A percentile compares a stretch with the other conserved stretches of the same genome.
Conservation (phyloP, 2,797 vertebrate genomes). For the Xiphorhynchus erythropygius region DNA sequence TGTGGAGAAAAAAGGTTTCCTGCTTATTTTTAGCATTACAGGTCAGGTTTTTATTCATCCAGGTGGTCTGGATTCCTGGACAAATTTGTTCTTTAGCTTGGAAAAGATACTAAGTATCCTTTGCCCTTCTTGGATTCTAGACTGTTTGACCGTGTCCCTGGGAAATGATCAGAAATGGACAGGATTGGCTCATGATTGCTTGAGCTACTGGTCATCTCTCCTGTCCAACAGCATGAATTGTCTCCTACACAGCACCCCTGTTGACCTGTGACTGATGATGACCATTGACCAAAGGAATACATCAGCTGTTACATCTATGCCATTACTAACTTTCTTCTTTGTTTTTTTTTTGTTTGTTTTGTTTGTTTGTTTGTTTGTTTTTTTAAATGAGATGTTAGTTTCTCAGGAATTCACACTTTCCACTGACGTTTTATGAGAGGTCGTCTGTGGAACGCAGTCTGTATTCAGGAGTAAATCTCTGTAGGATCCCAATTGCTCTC, state of each 20-base stretch:
- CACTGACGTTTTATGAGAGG: not conserved
- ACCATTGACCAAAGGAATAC: not conserved
- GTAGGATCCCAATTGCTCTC: not conserved
- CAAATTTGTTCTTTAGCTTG: not conserved
- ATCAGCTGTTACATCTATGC: fast-evolving
- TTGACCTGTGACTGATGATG: not conserved
- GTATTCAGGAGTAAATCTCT: not conserved
- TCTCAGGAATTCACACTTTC: not conserved
- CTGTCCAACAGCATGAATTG: not conserved
- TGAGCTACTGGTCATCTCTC: not conserved
- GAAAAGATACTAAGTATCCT: not conserved
- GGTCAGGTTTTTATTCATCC: not conserved
- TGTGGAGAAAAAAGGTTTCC: not conserved
- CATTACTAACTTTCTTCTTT: not conserved
- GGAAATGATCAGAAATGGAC: not conserved
- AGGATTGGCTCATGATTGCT: not conserved
- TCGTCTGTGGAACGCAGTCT: not conserved
- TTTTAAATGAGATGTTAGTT: not conserved
- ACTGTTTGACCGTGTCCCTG: not conserved
- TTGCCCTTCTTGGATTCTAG: not conserved
- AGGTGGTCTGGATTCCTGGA: not conserved
- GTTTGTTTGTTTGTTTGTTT: not conserved
- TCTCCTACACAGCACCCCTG: not conserved
- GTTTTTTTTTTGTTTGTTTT: not conserved
- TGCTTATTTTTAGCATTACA: not conserved